phyloP scores from a whole-genome alignment of 2,888 invertebrate genomes.

The Himalopsyche anomala region DNA sequence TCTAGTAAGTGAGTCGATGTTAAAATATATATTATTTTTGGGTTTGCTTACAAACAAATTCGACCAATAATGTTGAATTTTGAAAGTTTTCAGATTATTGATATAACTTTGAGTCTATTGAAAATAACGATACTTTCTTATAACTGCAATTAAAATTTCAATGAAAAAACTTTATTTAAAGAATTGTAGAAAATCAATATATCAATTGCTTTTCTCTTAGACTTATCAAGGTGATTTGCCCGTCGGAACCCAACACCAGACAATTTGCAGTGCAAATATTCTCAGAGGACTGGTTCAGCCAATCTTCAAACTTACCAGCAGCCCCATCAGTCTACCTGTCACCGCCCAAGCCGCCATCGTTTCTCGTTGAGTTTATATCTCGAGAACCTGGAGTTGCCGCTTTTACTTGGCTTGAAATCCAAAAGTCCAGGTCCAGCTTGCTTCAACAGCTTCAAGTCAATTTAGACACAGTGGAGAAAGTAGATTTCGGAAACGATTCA shows the following conservation, averaged over 20 bases:
- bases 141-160: background rate
- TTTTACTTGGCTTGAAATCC: conserved; percentile 88
- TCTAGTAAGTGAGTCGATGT: no score
- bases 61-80: no score
- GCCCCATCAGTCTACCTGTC: conserved; percentile 60
- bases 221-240: conserved; percentile 83
- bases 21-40: no score
- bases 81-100: no score
- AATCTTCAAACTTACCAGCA: conserved; percentile 67
- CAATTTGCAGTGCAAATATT: conserved; percentile 86
- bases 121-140: background rate
- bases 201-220: conserved; percentile 67
- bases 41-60: no score
- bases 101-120: no score
- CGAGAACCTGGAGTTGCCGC: conserved; percentile 85
- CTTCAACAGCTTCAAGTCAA: conserved; percentile 70
- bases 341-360: conserved; percentile 64
- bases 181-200: background rate
- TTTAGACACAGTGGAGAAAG: conserved; percentile 68
- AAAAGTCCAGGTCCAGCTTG: conserved; percentile 74
- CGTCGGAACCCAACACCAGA: conserved; percentile 81
- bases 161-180: background rate
- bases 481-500: conserved; percentile 68
- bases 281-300: conserved; percentile 86
- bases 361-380: conserved; percentile 76